Evolutionary conservation across 2,797 vertebrate genomes (phyloP).

Genomic region (Malacoraja senta): DNA sequence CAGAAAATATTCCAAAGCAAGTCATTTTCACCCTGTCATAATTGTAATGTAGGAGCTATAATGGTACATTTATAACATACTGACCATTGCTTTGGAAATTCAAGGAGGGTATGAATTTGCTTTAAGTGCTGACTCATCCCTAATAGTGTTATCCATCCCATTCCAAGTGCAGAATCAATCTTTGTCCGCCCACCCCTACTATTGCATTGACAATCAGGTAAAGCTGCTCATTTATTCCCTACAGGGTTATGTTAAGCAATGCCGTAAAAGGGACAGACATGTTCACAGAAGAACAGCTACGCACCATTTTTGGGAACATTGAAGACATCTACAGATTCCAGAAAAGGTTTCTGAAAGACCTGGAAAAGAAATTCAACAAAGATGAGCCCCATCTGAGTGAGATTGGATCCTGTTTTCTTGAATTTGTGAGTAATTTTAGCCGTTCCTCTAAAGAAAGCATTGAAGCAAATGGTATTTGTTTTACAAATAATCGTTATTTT

Average conservation of each 20-base stretch:
- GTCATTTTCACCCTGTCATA: neutral
- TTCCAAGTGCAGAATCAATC: neutral
- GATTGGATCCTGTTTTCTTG: conserved; percentile 87
- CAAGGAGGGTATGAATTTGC: neutral
- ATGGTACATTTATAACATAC: neutral
- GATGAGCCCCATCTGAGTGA: conserved; percentile 88
- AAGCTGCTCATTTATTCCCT: neutral
- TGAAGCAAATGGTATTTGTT: neutral
- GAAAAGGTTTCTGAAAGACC: conserved; percentile 78
- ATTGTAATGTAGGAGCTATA: neutral
- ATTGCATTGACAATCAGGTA: neutral
- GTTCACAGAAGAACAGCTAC: conserved; percentile 88
- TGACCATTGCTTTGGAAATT: neutral
- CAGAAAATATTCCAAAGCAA: neutral
- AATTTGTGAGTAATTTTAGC: conserved; percentile 70
- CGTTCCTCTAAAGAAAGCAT: neutral
- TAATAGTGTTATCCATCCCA: neutral
- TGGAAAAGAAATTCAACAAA: conserved; percentile 86
- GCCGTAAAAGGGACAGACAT: conserved; percentile 84
- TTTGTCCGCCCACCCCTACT: too few species aligned
- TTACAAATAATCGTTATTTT: neutral
- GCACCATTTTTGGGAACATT: conserved; percentile 89
- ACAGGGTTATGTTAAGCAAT: conserved; percentile 94
- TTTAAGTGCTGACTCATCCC: neutral
- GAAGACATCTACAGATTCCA: conserved; percentile 93